Conservation (phyloP, 2,888 invertebrate genomes). For the Cheiracanthium punctorium region DNA sequence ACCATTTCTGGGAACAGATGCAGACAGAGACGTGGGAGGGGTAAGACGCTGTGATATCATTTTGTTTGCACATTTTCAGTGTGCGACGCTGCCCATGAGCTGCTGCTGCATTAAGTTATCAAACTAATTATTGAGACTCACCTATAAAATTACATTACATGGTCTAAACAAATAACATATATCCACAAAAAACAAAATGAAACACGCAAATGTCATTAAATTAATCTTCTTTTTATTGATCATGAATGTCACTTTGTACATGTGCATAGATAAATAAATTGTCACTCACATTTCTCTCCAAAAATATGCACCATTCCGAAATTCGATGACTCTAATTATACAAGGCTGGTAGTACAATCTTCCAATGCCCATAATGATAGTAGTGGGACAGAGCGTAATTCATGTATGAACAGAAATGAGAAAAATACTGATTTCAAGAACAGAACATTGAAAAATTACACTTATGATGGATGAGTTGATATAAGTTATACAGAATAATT, state of each 20-base stretch:
- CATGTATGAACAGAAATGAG: neutral
- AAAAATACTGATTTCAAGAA: slow-evolving; percentile 6
- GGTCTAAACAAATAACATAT: too few relatives aligned
- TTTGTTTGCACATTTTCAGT: too few relatives aligned
- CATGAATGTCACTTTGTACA: slow-evolving; percentile 66
- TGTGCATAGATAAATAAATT: slow-evolving; percentile 69
- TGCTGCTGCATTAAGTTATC: too few relatives aligned
- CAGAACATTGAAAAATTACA: neutral
- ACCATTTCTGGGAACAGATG: too few relatives aligned
- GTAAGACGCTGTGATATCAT: too few relatives aligned
- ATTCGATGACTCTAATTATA: slow-evolving; percentile 57
- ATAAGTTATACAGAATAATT: neutral
- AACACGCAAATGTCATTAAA: neutral
- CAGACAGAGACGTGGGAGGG: too few relatives aligned
- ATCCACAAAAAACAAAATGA: too few relatives aligned
- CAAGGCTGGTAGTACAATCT: slow-evolving; percentile 52
- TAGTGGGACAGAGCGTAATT: slow-evolving; percentile 9
- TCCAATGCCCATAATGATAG: neutral
- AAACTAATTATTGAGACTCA: too few relatives aligned
- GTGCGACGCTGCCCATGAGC: too few relatives aligned
- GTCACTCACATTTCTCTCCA: slow-evolving; percentile 47
- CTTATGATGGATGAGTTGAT: neutral
- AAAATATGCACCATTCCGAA: slow-evolving; percentile 69
- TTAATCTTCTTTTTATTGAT: slow-evolving; percentile 32
- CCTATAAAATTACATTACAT: too few relatives aligned